These are phyloP conservation scores for Gisinianus flammeolus DNA, from an alignment of 2,888 invertebrate species.

Conservation along the genomic window DNA sequence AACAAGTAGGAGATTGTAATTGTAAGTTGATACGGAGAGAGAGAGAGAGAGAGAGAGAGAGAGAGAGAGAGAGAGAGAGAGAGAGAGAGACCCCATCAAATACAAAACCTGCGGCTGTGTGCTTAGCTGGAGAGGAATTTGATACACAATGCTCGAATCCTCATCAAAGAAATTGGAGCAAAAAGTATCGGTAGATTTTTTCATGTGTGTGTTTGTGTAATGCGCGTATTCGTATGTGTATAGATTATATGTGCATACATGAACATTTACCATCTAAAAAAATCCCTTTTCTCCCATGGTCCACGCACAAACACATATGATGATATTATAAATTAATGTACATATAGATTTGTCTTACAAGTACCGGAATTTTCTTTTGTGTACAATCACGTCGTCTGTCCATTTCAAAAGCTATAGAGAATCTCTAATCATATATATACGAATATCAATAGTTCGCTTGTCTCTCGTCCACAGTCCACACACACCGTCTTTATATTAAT, in stretches of 20 bases:
- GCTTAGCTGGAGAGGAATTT: constrained; percentile 14
- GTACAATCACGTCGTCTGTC: too few relatives aligned
- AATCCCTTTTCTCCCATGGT: too few relatives aligned
- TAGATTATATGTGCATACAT: background rate
- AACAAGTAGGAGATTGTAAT: background rate
- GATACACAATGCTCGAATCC: background rate
- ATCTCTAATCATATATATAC: too few relatives aligned
- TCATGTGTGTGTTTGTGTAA: background rate
- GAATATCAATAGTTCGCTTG: too few relatives aligned
- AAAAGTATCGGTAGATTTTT: background rate
- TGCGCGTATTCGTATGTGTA: background rate
- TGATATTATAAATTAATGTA: too few relatives aligned
- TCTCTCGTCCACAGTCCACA: too few relatives aligned
- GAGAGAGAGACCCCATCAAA: background rate
- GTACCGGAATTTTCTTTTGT: too few relatives aligned
- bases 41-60: background rate
- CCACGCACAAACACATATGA: too few relatives aligned
- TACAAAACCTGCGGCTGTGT: background rate
- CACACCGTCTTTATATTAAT: too few relatives aligned
- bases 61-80: background rate
- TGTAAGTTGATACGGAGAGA: background rate
- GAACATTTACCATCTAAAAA: too few relatives aligned
- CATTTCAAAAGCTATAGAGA: too few relatives aligned
- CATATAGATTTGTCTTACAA: too few relatives aligned
- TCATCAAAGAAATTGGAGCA: constrained; percentile 4